Conservation (phyloP, 1,140 invertebrate genomes). For the Theocolax elegans region DNA sequence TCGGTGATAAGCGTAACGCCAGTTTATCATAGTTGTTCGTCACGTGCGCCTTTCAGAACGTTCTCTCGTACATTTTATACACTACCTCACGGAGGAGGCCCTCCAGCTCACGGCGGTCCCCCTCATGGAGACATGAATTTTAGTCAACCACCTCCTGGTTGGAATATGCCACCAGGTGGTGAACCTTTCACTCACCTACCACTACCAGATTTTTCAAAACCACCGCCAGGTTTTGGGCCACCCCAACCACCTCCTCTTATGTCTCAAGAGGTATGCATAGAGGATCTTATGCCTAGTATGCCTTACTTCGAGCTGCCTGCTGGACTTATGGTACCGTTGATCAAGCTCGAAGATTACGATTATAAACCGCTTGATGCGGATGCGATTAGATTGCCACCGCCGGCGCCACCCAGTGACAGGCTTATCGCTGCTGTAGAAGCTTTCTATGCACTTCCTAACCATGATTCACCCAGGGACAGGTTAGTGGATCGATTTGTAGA, state of each 20-base stretch:
- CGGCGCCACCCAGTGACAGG: conserved; percentile 91
- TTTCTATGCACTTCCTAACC: conserved; percentile 92
- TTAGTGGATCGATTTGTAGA: conserved; percentile 58
- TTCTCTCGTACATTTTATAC: not conserved
- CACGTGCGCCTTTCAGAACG: not conserved
- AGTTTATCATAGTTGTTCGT: no score
- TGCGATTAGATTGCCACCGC: conserved; percentile 89
- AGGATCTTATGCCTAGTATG: conserved; percentile 87
- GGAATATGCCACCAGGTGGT: conserved; percentile 53
- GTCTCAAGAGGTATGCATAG: conserved; percentile 66
- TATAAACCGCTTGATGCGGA: conserved; percentile 92
- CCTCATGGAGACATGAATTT: conserved; percentile 65
- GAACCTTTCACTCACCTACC: conserved; percentile 60
- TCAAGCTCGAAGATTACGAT: conserved; percentile 91
- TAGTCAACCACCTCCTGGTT: conserved; percentile 70
- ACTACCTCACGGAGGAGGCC: conserved; percentile 1
- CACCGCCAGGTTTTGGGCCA: conserved; percentile 87
- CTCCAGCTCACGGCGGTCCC: conserved; percentile 43
- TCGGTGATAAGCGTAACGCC: no score
- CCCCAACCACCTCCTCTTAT: conserved; percentile 67
- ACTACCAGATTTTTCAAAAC: conserved; percentile 85
- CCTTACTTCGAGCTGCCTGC: conserved; percentile 97
- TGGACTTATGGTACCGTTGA: conserved; percentile 92
- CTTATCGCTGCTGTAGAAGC: conserved; percentile 92
- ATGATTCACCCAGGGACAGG: conserved; percentile 94